Percentiles rank a stretch among this genome's conserved stretches.
phyloP scores from a whole-genome alignment of 2,797 vertebrate genomes.

The Sebastes flavidus region DNA sequence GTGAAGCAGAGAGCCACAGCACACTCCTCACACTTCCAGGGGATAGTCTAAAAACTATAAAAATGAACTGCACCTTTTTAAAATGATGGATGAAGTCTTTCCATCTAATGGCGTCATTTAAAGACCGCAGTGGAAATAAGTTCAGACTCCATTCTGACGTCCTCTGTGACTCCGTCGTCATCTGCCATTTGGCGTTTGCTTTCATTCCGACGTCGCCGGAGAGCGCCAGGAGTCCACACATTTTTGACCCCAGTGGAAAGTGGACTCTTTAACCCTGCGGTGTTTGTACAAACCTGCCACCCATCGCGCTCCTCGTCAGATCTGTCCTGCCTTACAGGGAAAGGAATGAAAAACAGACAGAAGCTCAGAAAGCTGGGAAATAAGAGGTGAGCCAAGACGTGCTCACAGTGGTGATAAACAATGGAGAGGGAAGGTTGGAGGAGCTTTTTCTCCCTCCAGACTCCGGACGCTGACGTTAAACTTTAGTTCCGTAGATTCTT shows the following conservation, averaged over 20 bases:
- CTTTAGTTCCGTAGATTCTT: neutral
- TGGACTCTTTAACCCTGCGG: conserved; percentile 4
- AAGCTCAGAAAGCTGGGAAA: neutral
- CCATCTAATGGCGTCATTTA: neutral
- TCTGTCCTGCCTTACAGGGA: conserved; percentile 39
- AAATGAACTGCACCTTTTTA: neutral
- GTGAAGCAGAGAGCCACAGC: no score
- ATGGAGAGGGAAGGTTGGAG: neutral
- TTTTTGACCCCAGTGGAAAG: conserved; percentile 23
- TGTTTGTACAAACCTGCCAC: conserved; percentile 37
- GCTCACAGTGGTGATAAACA: conserved; percentile 30
- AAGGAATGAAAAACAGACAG: conserved; percentile 56
- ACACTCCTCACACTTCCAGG: no score
- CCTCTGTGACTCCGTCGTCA: neutral
- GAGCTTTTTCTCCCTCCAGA: neutral
- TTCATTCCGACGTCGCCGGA: neutral
- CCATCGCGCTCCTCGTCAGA: conserved; percentile 23
- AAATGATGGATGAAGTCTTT: neutral
- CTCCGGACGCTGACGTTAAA: neutral
- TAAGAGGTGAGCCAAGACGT: conserved; percentile 26
- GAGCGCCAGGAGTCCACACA: conserved; percentile 22
- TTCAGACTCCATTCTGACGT: neutral
- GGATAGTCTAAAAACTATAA: conserved; percentile 1
- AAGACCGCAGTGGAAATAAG: neutral
- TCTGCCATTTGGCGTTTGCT: neutral